A percentile compares a stretch with the other conserved stretches of the same genome.
phyloP scores from a whole-genome alignment of 1,140 invertebrate species.

The Drosophila pseudoananassae region DNA sequence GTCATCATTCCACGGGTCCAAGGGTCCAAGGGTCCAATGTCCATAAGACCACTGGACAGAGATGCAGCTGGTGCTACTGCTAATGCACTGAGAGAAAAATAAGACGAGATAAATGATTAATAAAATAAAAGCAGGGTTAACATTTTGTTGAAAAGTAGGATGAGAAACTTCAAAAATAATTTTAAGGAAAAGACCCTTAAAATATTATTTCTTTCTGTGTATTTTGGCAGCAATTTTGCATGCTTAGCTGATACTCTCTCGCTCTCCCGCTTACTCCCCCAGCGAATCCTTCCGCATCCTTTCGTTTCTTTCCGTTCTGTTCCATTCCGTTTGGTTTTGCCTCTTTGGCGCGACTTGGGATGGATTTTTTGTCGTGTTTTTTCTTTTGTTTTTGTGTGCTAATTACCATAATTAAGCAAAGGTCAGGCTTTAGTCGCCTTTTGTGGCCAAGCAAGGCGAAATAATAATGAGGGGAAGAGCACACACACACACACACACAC shows the following conservation, averaged over 20 bases:
- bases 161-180: no score
- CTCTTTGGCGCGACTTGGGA: slow-evolving; percentile 48
- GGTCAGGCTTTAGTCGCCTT: slow-evolving; percentile 80
- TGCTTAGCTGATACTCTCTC: slow-evolving; percentile 12
- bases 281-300: slow-evolving; percentile 8
- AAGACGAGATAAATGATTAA: neutral
- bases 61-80: slow-evolving; percentile 11
- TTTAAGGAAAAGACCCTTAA: no score
- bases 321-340: slow-evolving; percentile 62
- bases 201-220: slow-evolving; percentile 6
- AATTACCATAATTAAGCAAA: slow-evolving; percentile 83
- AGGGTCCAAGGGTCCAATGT: slow-evolving; percentile 6
- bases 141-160: no score
- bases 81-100: slow-evolving; percentile 3
- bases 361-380: neutral
- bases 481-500: neutral
- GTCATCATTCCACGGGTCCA: slow-evolving; percentile 41
- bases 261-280: neutral
- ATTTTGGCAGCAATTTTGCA: slow-evolving; percentile 37
- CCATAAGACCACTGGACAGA: slow-evolving; percentile 8
- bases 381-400: slow-evolving; percentile 56
- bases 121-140: neutral
- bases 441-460: slow-evolving; percentile 68
- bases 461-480: slow-evolving; percentile 67
- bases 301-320: slow-evolving; percentile 20